Evolutionary conservation across 2,888 invertebrate genomes (phyloP).

Genomic region (Argyresthia goedartella): DNA sequence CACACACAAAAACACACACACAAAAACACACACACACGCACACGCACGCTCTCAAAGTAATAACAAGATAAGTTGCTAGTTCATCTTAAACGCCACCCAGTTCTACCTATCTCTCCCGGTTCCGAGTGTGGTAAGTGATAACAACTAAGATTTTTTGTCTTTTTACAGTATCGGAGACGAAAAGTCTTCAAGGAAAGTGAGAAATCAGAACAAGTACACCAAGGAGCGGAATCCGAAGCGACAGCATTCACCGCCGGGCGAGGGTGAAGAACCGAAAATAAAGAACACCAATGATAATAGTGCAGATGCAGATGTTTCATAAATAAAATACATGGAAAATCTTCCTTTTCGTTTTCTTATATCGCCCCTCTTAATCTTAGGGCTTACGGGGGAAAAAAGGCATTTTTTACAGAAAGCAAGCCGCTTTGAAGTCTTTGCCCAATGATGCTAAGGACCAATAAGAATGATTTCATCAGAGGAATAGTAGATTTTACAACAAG

Average conservation of each 20-base stretch:
- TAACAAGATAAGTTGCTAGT: too few species aligned
- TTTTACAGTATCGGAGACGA: constrained; percentile 71
- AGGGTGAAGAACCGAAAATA: constrained; percentile 35
- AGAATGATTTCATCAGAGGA: too few species aligned
- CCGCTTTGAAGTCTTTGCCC: too few species aligned
- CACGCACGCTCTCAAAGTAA: background rate
- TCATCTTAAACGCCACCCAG: too few species aligned
- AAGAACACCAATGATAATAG: constrained; percentile 11
- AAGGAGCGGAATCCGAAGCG: constrained; percentile 29
- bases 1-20: too few species aligned
- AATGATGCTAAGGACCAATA: too few species aligned
- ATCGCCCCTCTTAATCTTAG: background rate
- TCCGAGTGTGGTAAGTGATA: too few species aligned
- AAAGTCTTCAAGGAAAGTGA: constrained; percentile 71
- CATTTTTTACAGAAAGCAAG: too few species aligned
- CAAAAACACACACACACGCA: too few species aligned
- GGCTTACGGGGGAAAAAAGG: too few species aligned
- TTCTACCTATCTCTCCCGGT: background rate
- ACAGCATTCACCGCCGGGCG: constrained; percentile 31
- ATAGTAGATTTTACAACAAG: too few species aligned
- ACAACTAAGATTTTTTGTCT: constrained; percentile 5
- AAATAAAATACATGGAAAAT: background rate
- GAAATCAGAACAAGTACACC: constrained; percentile 77
- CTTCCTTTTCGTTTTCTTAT: background rate
- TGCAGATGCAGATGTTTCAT: background rate